These are phyloP conservation scores for Manis pentadactyla DNA, from an alignment of 2,797 vertebrate species.

Conservation along the genomic window DNA sequence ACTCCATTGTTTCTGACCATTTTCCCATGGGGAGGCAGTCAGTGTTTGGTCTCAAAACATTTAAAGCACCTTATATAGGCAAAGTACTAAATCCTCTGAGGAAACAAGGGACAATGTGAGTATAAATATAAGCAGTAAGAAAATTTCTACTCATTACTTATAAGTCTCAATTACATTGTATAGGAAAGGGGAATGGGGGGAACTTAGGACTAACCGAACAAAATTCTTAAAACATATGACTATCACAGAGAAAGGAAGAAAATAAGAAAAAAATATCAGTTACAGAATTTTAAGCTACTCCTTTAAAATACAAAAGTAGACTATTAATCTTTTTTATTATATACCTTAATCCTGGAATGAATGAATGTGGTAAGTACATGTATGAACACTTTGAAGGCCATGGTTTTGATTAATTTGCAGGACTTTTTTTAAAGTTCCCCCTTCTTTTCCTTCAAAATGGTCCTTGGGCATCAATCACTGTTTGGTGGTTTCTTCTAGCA, in stretches of 20 bases:
- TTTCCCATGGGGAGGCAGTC: background rate
- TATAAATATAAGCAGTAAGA: background rate
- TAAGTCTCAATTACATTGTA: background rate
- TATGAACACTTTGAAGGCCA: background rate
- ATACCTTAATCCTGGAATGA: background rate
- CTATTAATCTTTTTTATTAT: slow-evolving; percentile 62
- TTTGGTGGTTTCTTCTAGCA: slow-evolving; percentile 91
- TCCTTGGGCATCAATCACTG: slow-evolving; percentile 87
- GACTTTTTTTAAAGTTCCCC: background rate
- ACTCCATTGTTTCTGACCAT: background rate
- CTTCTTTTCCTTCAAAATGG: background rate
- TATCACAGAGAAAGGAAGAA: background rate
- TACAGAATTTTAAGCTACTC: background rate
- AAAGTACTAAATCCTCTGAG: slow-evolving; percentile 11
- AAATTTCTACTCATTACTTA: background rate
- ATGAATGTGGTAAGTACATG: background rate
- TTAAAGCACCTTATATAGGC: background rate
- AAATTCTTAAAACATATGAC: background rate
- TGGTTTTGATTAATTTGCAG: background rate
- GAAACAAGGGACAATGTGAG: background rate
- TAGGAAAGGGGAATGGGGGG: too few species aligned
- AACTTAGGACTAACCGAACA: background rate
- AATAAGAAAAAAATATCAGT: background rate
- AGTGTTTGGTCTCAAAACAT: slow-evolving; percentile 51
- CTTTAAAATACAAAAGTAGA: slow-evolving; percentile 21